Conservation (phyloP, 2,797 vertebrate genomes). For the Alcedo atthis region DNA sequence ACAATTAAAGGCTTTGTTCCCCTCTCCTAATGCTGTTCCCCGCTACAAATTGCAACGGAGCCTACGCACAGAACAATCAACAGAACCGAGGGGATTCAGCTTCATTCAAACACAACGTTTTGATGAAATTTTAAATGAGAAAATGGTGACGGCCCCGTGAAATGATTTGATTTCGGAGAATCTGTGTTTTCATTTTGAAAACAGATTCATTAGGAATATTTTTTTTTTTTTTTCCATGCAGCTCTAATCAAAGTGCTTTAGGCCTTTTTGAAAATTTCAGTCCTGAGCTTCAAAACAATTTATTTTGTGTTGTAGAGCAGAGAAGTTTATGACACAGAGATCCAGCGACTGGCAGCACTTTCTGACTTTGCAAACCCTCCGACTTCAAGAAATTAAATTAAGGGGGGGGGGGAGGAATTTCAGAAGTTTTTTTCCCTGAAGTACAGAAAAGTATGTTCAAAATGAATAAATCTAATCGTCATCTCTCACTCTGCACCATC, state of each 20-base stretch:
- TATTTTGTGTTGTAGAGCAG: slow-evolving; percentile 20
- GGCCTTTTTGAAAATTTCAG: slow-evolving; percentile 31
- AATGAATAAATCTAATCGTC: slow-evolving; percentile 74
- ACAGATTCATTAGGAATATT: slow-evolving; percentile 28
- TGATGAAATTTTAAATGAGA: slow-evolving; percentile 36
- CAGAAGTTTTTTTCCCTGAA: slow-evolving; percentile 57
- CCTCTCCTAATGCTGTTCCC: accelerated
- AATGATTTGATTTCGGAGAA: slow-evolving; percentile 10
- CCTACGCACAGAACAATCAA: accelerated
- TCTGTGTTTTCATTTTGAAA: slow-evolving; percentile 16
- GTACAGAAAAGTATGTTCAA: slow-evolving; percentile 58
- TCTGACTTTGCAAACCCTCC: slow-evolving; percentile 59
- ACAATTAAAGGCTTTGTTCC: neutral
- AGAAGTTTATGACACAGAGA: slow-evolving; percentile 36
- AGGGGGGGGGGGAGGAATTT: slow-evolving; percentile 70
- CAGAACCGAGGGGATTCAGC: neutral
- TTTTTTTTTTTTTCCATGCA: neutral
- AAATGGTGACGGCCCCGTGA: neutral
- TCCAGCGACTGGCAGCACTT: slow-evolving; percentile 25
- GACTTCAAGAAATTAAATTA: slow-evolving; percentile 70
- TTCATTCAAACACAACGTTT: slow-evolving; percentile 5
- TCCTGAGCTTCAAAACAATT: slow-evolving; percentile 12
- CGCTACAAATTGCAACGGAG: neutral
- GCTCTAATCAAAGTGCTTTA: slow-evolving; percentile 58
- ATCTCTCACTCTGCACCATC: slow-evolving; percentile 24